Percentiles rank a stretch among this genome's conserved stretches.
These are phyloP conservation scores for Disparrhopalites patrizii DNA, from an alignment of 2,888 invertebrate genomes.

Conservation along the genomic window DNA sequence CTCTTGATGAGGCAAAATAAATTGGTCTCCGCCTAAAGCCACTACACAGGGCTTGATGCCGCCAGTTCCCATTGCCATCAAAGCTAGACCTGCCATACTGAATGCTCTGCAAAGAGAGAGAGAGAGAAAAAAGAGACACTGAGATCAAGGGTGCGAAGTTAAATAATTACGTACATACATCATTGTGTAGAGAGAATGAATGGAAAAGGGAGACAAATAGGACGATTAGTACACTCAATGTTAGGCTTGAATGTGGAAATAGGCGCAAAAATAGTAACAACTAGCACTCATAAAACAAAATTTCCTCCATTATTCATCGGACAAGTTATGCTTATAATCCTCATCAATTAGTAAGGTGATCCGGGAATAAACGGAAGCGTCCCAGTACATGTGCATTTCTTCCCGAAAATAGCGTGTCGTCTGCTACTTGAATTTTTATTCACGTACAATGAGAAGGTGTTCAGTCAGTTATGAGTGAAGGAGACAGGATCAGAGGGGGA, in stretches of 20 bases:
- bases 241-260: too few species aligned
- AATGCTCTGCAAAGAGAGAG: conserved; percentile 47
- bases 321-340: neutral
- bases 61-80: conserved; percentile 84
- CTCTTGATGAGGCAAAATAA: conserved; percentile 73
- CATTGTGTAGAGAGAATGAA: too few species aligned
- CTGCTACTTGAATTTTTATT: neutral
- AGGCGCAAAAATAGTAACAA: neutral
- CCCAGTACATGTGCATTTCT: neutral
- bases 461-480: neutral
- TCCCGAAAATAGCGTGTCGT: neutral
- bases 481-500: neutral
- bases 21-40: conserved; percentile 94
- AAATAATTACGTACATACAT: too few species aligned
- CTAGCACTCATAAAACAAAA: neutral
- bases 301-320: conserved; percentile 3
- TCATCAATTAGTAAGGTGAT: conserved; percentile 3
- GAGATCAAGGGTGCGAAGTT: too few species aligned
- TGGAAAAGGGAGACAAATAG: too few species aligned
- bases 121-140: neutral
- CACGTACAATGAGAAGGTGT: neutral
- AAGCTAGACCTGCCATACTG: conserved; percentile 54
- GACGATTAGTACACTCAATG: too few species aligned
- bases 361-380: neutral
- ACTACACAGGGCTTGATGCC: conserved; percentile 95